phyloP scores from a whole-genome alignment of 2,113 vertebrate genomes.

The Prunella fulvescens region DNA sequence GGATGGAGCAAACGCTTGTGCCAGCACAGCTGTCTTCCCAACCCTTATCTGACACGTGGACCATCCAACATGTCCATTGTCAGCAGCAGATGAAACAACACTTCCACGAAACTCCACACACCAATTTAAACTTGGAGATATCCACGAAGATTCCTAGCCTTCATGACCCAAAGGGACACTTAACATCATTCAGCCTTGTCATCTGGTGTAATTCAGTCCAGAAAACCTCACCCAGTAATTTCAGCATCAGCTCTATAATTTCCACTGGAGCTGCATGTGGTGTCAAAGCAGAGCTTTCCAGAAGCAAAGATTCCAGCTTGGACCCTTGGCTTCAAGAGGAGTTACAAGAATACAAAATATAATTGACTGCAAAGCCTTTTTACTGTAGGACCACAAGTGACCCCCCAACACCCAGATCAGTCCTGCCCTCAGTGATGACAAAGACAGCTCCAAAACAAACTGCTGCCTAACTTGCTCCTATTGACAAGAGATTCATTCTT shows the following conservation, averaged over 20 bases:
- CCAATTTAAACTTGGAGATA: background rate
- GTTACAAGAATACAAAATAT: background rate
- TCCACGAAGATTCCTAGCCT: background rate
- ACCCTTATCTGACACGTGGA: background rate
- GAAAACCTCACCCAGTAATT: slow-evolving; percentile 56
- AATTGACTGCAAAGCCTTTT: background rate
- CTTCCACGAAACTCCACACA: background rate
- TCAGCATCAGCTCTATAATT: slow-evolving; percentile 37
- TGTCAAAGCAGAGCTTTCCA: background rate
- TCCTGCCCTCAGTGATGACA: background rate
- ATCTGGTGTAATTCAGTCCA: slow-evolving; percentile 2
- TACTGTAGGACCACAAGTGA: background rate
- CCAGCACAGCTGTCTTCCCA: background rate
- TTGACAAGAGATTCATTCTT: slow-evolving; percentile 44
- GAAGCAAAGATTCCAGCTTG: background rate
- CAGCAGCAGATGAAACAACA: background rate
- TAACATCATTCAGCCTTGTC: slow-evolving; percentile 20
- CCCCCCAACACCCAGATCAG: background rate
- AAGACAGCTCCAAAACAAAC: slow-evolving; percentile 13
- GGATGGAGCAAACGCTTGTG: background rate
- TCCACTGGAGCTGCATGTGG: background rate
- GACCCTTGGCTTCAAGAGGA: background rate
- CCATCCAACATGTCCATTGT: background rate
- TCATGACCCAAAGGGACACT: background rate
- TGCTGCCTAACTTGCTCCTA: background rate